Conservation (phyloP, 2,113 vertebrate species). For the Damaliscus lunatus region DNA sequence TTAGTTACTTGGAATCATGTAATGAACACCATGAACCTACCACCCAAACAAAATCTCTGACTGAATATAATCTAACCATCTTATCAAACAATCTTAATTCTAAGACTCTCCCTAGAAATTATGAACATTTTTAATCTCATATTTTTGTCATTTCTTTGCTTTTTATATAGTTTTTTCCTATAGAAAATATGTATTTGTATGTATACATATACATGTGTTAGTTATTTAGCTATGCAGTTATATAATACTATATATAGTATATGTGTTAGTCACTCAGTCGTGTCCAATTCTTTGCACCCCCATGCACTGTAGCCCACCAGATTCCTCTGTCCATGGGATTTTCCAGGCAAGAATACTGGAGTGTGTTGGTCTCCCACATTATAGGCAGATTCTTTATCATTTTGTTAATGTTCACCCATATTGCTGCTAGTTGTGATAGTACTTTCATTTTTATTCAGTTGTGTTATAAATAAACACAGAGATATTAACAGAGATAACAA, state of each 20-base stretch:
- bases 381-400: neutral
- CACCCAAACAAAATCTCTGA: neutral
- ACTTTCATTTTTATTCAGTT: neutral
- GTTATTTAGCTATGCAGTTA: neutral
- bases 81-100: neutral
- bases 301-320: neutral
- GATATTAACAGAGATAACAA: neutral
- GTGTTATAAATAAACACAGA: neutral
- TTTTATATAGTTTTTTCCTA: neutral
- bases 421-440: neutral
- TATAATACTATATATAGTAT: neutral
- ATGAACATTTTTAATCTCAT: neutral
- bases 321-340: neutral
- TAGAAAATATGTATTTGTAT: neutral
- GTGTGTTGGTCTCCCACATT: neutral
- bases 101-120: neutral
- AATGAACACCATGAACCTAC: neutral
- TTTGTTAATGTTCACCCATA: neutral
- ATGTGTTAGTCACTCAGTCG: neutral
- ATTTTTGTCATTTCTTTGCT: neutral
- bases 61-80: neutral
- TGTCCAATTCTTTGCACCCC: neutral
- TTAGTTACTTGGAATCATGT: neutral
- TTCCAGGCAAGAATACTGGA: neutral
- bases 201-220: neutral